Conservation (phyloP, 2,888 invertebrate genomes). For the Mythimna ferrago region DNA sequence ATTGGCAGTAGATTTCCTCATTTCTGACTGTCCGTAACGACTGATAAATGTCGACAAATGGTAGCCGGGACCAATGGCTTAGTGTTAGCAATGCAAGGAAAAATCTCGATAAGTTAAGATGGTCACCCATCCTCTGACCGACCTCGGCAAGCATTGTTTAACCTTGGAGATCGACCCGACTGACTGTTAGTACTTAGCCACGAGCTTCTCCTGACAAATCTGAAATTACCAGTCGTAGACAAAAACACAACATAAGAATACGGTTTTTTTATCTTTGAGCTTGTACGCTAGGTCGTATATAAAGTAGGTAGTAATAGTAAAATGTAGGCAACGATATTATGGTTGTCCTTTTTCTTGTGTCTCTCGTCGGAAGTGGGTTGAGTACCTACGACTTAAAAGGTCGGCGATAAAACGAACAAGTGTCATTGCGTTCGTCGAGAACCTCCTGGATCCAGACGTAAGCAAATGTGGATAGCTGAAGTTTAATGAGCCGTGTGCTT, state of each 20-base stretch:
- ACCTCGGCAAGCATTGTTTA: too few species aligned
- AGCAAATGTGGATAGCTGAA: constrained; percentile 83
- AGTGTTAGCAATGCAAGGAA: too few species aligned
- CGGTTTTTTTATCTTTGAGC: constrained; percentile 39
- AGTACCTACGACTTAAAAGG: constrained; percentile 75
- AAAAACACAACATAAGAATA: constrained; percentile 8
- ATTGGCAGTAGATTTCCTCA: too few species aligned
- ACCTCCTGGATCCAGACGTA: constrained; percentile 78
- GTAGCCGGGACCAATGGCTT: too few species aligned
- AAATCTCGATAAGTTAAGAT: too few species aligned
- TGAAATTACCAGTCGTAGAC: background rate
- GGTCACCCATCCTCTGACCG: too few species aligned
- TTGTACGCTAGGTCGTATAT: constrained; percentile 46
- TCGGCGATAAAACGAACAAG: constrained; percentile 82
- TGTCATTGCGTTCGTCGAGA: constrained; percentile 78
- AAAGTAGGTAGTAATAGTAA: constrained; percentile 54
- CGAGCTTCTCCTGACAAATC: constrained; percentile 1
- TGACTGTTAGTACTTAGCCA: too few species aligned
- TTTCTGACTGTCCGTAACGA: too few species aligned
- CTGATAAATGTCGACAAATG: too few species aligned
- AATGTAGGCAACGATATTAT: constrained; percentile 56
- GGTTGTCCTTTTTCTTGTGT: constrained; percentile 62
- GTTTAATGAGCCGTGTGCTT: constrained; percentile 83
- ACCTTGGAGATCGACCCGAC: too few species aligned
- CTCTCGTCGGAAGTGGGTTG: constrained; percentile 70